Conservation (phyloP, 2,113 vertebrate genomes). For the Gobius niger region DNA sequence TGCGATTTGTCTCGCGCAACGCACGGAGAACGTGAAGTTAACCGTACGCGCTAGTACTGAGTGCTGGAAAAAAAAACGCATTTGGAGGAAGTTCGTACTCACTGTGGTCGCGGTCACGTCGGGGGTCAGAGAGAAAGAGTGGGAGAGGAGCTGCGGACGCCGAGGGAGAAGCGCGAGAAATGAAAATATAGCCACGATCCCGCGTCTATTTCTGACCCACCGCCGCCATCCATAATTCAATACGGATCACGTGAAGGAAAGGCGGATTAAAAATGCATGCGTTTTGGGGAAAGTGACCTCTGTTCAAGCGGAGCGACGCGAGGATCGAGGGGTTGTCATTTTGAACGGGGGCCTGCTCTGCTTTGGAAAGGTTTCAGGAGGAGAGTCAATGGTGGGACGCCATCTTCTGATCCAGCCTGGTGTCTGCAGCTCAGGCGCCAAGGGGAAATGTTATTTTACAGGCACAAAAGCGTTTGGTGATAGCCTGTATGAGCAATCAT, state of each 20-base stretch:
- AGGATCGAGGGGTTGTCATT: constrained; percentile 64
- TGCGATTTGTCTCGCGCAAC: neutral
- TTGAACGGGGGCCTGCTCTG: constrained; percentile 23
- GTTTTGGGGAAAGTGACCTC: constrained; percentile 71
- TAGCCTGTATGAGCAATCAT: too few species aligned
- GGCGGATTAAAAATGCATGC: constrained; percentile 91
- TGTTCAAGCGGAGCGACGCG: constrained; percentile 69
- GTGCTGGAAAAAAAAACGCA: neutral
- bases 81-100: constrained; percentile 52
- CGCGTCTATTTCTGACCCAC: constrained; percentile 88
- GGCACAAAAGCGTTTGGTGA: too few species aligned
- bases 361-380: constrained; percentile 49
- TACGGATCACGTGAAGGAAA: constrained; percentile 83
- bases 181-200: constrained; percentile 84
- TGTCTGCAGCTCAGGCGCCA: constrained; percentile 13
- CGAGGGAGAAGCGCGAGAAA: constrained; percentile 83
- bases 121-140: constrained; percentile 33
- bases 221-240: constrained; percentile 91
- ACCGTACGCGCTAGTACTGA: neutral
- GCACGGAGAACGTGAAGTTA: neutral
- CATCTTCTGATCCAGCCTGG: constrained; percentile 38
- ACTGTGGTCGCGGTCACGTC: constrained; percentile 55
- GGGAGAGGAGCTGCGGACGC: constrained; percentile 79
- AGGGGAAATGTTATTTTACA: neutral
- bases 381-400: constrained; percentile 61